Percentiles rank a stretch among this genome's conserved stretches.
Conservation (phyloP, 2,888 invertebrate genomes). For the Latrodectus elegans region DNA sequence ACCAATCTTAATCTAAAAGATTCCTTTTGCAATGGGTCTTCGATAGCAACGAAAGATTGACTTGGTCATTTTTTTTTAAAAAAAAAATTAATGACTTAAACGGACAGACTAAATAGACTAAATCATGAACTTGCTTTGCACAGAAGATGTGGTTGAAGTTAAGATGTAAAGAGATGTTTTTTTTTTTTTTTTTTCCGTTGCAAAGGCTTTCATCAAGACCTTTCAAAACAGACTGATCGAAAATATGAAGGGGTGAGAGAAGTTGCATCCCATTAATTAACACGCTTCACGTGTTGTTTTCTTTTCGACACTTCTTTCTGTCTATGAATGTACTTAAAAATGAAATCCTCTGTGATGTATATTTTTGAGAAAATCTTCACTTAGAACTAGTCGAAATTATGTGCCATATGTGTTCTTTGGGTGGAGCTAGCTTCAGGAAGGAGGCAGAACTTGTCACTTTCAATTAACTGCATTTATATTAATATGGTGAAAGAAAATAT, state of each 20-base stretch:
- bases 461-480: background rate
- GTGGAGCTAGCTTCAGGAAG: background rate
- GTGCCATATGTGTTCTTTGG: slow-evolving; percentile 50
- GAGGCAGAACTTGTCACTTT: background rate
- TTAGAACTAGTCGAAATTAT: slow-evolving; percentile 44
- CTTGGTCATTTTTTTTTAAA: too few species aligned
- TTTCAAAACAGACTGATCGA: background rate
- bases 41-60: too few species aligned
- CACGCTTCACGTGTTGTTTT: background rate
- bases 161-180: background rate
- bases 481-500: background rate
- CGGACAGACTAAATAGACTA: too few species aligned
- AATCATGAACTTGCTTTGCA: too few species aligned
- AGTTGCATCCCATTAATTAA: background rate
- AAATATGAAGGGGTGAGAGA: background rate
- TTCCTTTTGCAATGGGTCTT: too few species aligned
- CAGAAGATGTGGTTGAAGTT: background rate
- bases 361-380: slow-evolving; percentile 47
- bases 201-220: background rate
- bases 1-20: too few species aligned
- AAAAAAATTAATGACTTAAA: too few species aligned
- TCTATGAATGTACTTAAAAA: slow-evolving; percentile 45
- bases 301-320: slow-evolving; percentile 24
- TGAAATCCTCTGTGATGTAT: slow-evolving; percentile 59
- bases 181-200: background rate